These are phyloP conservation scores for Drosophila mojavensis DNA, from an alignment of 1,140 invertebrate genomes.

Conservation along the genomic window DNA sequence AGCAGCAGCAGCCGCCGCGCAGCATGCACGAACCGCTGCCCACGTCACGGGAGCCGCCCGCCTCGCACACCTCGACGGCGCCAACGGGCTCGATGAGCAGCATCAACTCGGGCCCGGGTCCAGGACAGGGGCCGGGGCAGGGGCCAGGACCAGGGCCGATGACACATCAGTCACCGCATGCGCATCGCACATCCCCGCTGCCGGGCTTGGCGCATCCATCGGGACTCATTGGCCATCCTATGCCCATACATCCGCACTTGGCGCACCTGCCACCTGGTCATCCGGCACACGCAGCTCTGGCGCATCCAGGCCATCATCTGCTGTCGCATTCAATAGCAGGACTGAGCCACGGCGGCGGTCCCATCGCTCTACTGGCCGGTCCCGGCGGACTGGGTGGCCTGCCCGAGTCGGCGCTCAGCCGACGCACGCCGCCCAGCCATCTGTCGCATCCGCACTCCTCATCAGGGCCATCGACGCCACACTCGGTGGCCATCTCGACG, in stretches of 20 bases:
- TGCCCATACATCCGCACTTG: constrained; percentile 81
- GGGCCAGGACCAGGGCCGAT: constrained; percentile 42
- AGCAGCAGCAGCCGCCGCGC: constrained; percentile 66
- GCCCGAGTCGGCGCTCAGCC: constrained; percentile 73
- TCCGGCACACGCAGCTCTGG: constrained; percentile 76
- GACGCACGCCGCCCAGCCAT: constrained; percentile 77
- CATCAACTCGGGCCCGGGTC: constrained; percentile 23
- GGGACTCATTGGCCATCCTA: constrained; percentile 75
- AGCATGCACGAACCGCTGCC: constrained; percentile 72
- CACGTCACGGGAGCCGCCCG: constrained; percentile 57
- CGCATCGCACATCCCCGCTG: constrained; percentile 77
- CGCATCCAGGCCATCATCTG: constrained; percentile 76
- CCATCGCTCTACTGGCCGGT: constrained; percentile 71
- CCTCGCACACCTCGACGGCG: constrained; percentile 64
- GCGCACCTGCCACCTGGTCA: constrained; percentile 78
- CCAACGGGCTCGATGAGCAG: constrained; percentile 43
- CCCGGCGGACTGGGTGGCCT: constrained; percentile 74
- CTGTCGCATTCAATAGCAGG: constrained; percentile 76
- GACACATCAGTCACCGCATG: constrained; percentile 72
- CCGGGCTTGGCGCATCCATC: constrained; percentile 70
- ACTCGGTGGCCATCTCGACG: constrained; percentile 66
- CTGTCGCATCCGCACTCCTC: constrained; percentile 70
- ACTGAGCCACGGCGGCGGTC: constrained; percentile 73
- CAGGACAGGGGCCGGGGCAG: constrained; percentile 2
- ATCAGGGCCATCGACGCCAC: constrained; percentile 60